Conservation (phyloP, 2,113 vertebrate genomes). For the Scalopus aquaticus region DNA sequence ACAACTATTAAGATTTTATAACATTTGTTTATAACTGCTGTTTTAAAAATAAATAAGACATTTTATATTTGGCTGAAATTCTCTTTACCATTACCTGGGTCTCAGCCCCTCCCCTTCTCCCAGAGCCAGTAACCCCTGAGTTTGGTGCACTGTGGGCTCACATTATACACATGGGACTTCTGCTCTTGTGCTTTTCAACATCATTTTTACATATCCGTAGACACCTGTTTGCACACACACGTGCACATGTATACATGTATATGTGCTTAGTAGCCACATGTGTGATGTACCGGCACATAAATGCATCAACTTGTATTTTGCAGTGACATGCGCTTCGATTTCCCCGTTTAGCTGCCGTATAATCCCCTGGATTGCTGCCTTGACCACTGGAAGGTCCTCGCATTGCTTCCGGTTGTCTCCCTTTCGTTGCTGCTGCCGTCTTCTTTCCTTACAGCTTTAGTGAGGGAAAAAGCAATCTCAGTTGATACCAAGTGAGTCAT, state of each 20-base stretch:
- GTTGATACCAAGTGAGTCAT: background rate
- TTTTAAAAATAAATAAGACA: background rate
- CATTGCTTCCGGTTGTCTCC: background rate
- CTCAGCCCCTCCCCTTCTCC: background rate
- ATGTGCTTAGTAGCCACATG: background rate
- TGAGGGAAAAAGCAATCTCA: background rate
- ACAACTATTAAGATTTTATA: background rate
- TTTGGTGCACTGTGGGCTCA: background rate
- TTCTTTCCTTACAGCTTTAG: background rate
- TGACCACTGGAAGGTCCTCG: background rate
- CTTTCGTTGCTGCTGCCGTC: background rate
- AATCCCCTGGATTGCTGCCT: background rate
- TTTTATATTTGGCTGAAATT: conserved; percentile 7
- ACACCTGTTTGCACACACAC: background rate
- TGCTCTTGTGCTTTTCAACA: background rate
- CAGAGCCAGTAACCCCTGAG: background rate
- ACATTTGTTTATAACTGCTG: conserved; percentile 23
- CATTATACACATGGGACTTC: background rate
- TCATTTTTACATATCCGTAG: background rate
- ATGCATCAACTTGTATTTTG: background rate
- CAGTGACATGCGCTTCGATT: background rate
- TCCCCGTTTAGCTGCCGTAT: background rate
- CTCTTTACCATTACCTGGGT: background rate
- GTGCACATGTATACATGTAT: too few species aligned
- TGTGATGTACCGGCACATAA: background rate